Evolutionary conservation across 2,797 vertebrate genomes (phyloP).

Genomic region (Oryzias sinensis): DNA sequence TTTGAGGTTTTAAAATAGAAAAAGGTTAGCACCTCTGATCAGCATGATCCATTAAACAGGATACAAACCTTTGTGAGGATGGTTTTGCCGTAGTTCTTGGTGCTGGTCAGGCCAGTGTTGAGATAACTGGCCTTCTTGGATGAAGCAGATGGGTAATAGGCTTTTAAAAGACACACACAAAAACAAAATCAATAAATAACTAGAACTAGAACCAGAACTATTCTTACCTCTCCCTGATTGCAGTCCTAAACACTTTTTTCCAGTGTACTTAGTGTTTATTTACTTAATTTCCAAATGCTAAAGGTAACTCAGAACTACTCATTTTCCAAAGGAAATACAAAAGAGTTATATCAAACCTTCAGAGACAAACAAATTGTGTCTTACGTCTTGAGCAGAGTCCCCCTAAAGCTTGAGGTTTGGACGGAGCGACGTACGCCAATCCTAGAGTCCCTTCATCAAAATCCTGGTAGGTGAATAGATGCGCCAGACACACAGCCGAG

Average conservation of each 20-base stretch:
- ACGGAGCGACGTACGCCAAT: constrained; percentile 93
- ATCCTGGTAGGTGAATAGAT: constrained; percentile 98
- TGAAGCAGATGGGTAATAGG: constrained; percentile 82
- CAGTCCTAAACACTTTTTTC: too few relatives aligned
- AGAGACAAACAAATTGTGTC: constrained; percentile 10
- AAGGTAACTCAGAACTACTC: too few relatives aligned
- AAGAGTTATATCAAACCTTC: too few relatives aligned
- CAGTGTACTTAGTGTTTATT: too few relatives aligned
- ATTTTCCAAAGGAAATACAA: too few relatives aligned
- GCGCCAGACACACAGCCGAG: constrained; percentile 91
- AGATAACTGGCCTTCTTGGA: constrained; percentile 89
- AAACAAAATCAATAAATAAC: constrained; percentile 1
- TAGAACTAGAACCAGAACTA: too few relatives aligned
- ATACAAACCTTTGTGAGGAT: constrained; percentile 93
- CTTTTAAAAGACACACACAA: constrained; percentile 62
- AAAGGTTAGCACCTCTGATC: neutral
- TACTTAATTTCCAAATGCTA: too few relatives aligned
- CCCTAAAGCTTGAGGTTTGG: constrained; percentile 87
- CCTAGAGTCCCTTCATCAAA: constrained; percentile 96
- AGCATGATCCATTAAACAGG: neutral
- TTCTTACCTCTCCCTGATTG: too few relatives aligned
- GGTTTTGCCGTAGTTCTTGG: constrained; percentile 98
- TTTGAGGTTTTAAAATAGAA: too few relatives aligned
- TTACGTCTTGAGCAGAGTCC: constrained; percentile 94
- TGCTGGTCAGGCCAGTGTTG: constrained; percentile 98